These are phyloP conservation scores for Oryzias woworae DNA, from an alignment of 2,113 vertebrate genomes.

Conservation along the genomic window DNA sequence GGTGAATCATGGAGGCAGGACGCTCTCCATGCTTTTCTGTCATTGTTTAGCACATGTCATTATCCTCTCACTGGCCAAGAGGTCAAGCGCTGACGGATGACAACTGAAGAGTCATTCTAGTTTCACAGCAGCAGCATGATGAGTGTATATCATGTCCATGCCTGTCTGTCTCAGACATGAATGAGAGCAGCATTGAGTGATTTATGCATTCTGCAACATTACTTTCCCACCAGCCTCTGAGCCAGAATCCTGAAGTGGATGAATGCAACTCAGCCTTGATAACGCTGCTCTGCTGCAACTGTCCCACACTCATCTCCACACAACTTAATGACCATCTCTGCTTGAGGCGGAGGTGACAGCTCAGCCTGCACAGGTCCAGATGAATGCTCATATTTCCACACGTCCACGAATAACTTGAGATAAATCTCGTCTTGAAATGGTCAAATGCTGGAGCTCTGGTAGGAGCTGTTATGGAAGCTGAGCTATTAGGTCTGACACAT, in stretches of 20 bases:
- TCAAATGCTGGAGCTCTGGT: no score
- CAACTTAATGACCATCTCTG: conserved; percentile 38
- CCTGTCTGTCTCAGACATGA: conserved; percentile 7
- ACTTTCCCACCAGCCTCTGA: conserved; percentile 10
- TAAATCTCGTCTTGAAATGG: no score
- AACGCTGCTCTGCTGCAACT: conserved; percentile 40
- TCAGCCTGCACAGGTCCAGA: conserved; percentile 8
- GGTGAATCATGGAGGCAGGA: conserved; percentile 12
- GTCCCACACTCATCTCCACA: conserved; percentile 28
- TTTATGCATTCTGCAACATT: conserved; percentile 17
- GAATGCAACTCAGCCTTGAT: conserved; percentile 31
- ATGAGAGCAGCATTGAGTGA: conserved; percentile 11
- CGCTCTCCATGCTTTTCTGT: conserved; percentile 1
- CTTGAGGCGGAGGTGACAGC: conserved; percentile 9
- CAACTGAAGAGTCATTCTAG: conserved; percentile 21
- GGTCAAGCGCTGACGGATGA: conserved; percentile 21
- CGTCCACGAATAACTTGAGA: background rate
- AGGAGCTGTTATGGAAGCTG: no score
- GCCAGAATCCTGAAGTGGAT: conserved; percentile 24
- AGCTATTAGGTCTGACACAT: background rate
- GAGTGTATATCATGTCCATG: conserved; percentile 5
- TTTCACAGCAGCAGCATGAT: conserved; percentile 36
- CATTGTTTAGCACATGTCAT: conserved; percentile 24
- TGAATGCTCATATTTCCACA: background rate
- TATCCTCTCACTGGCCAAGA: conserved; percentile 23